Evolutionary conservation across 2,113 vertebrate genomes (phyloP).

Genomic region (Pampusana beccarii): DNA sequence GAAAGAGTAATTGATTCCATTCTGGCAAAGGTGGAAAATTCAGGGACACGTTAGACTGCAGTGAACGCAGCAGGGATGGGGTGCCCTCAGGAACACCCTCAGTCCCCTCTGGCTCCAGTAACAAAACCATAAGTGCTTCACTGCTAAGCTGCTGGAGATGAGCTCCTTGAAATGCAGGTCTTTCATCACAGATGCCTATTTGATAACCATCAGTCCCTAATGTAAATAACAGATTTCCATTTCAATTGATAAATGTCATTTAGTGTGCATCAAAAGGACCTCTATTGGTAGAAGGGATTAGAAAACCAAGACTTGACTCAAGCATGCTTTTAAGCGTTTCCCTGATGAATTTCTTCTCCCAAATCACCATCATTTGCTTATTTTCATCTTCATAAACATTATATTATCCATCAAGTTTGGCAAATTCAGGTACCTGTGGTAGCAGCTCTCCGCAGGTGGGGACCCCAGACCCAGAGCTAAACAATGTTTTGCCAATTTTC

Average conservation of each 20-base stretch:
- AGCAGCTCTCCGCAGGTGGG: neutral
- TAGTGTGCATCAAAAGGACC: conserved; percentile 1
- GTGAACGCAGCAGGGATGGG: neutral
- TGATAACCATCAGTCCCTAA: neutral
- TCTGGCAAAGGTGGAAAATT: neutral
- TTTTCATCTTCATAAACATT: neutral
- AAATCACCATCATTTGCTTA: neutral
- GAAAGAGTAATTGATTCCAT: neutral
- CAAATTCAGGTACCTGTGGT: neutral
- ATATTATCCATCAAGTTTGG: neutral
- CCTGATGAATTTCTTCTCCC: neutral
- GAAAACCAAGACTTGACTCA: neutral
- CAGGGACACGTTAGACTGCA: rapidly evolving
- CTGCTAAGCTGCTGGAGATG: neutral
- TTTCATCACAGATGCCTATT: neutral
- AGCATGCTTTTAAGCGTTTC: neutral
- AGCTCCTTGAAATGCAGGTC: neutral
- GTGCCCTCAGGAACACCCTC: neutral
- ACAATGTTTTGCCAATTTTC: neutral
- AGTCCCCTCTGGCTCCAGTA: neutral
- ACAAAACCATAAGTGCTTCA: neutral
- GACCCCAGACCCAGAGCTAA: neutral
- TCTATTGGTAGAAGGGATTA: neutral
- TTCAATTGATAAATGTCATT: conserved; percentile 5
- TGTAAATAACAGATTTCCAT: conserved; percentile 14